Base-by-base conservation (phyloP, 2,797 vertebrate species). In the Rhynchonycteris naso region DNA sequence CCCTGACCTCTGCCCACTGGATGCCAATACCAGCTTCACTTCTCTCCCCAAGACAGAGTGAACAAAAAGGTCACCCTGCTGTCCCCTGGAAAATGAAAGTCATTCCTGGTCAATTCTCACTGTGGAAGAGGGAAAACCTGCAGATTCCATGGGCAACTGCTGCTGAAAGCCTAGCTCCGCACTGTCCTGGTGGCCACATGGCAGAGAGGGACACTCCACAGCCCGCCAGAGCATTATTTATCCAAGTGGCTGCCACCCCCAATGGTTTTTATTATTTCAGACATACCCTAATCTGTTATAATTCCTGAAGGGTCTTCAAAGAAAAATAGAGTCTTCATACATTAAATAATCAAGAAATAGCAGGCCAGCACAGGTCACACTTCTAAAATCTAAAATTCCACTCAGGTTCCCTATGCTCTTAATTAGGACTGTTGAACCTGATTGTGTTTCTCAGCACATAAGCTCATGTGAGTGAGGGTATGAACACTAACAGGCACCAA, bases 271-370 rank as follows among this genome's bases (percentile, higher is more conserved):
- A 88, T 21, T 52, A 24, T 91, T 95, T 88, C 61, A 59, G 93
- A 92, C 89, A 95, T 94, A 43, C 24, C 83, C 91, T 81, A 72
- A 86, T 87, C 86, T 72, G 3, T 52, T 95, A 91, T 97, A 80
- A 95, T 93, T 61, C 87, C 33, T 66, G 58, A 56, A 18, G 33
- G 50, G 54, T 33, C 79, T 88, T 76, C 43, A 93, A 93, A 43
- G 75, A 95, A 94, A 96, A 95, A 30, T 30, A n/a, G 50, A 78
- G 43, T 84, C 66, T 95, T 79, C 83, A 83, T 84, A 84, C 95
- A 95, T 96, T 79, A 93, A 72, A 86, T 58, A 93, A 93, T 93
- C 56, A 91, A 91, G 81, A 95, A 89, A 91, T 87, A 93, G 94
- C 72, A 93, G 91, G 38, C 47, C 38, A 92, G 54, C 61, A 66